Percentiles rank a stretch among this genome's conserved stretches.
phyloP scores from a whole-genome alignment of 2,888 invertebrate species.

The Trichopoda pennipes region DNA sequence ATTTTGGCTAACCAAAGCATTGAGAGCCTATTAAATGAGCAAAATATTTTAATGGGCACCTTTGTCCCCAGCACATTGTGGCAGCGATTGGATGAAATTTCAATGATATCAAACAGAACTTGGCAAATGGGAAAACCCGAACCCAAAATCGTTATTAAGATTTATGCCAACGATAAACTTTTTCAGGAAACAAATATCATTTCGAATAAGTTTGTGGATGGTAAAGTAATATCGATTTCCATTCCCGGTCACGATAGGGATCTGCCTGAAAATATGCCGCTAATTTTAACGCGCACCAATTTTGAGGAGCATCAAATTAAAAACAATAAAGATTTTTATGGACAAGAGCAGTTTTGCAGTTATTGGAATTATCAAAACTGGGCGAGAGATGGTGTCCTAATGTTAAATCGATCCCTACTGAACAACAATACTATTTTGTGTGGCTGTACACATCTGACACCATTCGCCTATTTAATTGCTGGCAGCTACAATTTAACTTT shows the following conservation, averaged over 20 bases:
- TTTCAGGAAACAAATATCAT: conserved; percentile 82
- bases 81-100: conserved; percentile 77
- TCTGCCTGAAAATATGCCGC: conserved; percentile 82
- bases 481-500: conserved; percentile 72
- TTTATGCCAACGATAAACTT: conserved; percentile 83
- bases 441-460: conserved; percentile 84
- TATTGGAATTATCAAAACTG: conserved; percentile 85
- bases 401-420: conserved; percentile 76
- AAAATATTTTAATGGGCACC: conserved; percentile 82
- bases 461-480: conserved; percentile 83
- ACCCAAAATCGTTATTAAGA: conserved; percentile 82
- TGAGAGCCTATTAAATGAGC: conserved; percentile 81
- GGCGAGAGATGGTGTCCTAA: conserved; percentile 83
- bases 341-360: conserved; percentile 79
- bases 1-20: conserved; percentile 81
- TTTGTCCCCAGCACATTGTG: conserved; percentile 82
- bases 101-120: conserved; percentile 71
- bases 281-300: conserved; percentile 77
- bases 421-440: conserved; percentile 80
- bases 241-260: conserved; percentile 83
- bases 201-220: conserved; percentile 74
- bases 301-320: background rate
- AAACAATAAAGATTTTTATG: background rate
- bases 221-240: conserved; percentile 84
- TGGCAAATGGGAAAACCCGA: conserved; percentile 69